phyloP scores from a whole-genome alignment of 2,113 vertebrate species.

The Saimiri boliviensis region DNA sequence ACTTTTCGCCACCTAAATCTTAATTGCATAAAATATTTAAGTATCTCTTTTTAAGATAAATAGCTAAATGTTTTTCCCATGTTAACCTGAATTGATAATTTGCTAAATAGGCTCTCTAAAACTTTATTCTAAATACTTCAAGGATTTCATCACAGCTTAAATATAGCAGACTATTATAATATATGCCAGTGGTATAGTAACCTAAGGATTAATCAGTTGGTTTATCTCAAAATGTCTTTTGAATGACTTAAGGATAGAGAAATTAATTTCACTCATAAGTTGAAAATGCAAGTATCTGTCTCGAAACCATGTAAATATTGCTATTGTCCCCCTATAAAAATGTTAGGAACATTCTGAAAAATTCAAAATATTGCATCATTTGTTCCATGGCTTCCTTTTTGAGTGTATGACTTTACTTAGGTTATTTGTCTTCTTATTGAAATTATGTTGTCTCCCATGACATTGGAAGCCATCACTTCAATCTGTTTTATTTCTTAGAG shows the following conservation, averaged over 20 bases:
- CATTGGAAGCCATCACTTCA: slow-evolving; percentile 26
- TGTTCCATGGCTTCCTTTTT: neutral
- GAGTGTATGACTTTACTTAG: neutral
- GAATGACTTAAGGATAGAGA: slow-evolving; percentile 7
- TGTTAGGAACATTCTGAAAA: slow-evolving; percentile 26
- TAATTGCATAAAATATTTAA: neutral
- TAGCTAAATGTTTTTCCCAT: neutral
- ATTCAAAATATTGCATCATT: neutral
- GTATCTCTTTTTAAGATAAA: neutral
- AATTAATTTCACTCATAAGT: slow-evolving; percentile 19
- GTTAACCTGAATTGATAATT: neutral
- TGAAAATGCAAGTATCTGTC: neutral
- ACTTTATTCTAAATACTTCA: neutral
- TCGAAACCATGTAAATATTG: neutral
- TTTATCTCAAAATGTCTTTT: slow-evolving; percentile 28
- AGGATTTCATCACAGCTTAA: neutral
- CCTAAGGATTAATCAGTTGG: slow-evolving; percentile 19
- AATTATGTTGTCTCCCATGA: neutral
- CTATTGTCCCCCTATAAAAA: slow-evolving; percentile 38
- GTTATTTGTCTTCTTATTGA: neutral
- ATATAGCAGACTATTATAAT: neutral
- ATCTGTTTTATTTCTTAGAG: slow-evolving; percentile 27
- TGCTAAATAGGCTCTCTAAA: neutral
- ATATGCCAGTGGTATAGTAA: neutral
- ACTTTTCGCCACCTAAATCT: neutral